These are phyloP conservation scores for Cordilura impudica DNA, from an alignment of 2,888 invertebrate genomes.

Conservation along the genomic window DNA sequence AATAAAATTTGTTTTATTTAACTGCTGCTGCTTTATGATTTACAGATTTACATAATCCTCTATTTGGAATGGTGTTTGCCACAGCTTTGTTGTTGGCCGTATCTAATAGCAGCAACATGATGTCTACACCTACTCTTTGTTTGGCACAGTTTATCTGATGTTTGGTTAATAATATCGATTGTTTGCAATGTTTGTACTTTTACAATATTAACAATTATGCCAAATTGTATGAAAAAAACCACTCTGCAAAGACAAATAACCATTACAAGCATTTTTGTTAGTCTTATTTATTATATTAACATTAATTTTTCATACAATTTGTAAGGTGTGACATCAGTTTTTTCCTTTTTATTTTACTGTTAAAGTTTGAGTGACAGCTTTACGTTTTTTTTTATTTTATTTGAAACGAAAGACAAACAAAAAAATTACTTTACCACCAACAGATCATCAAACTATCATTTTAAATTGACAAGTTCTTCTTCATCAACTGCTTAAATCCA, in stretches of 20 bases:
- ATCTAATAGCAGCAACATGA: conserved; percentile 23
- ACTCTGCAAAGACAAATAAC: not conserved
- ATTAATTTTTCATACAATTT: not conserved
- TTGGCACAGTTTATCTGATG: not conserved
- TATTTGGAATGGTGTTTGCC: not conserved
- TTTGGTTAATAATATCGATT: not conserved
- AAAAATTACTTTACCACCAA: not conserved
- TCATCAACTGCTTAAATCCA: not conserved
- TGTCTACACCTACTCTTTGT: conserved; percentile 49
- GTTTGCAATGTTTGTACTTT: not conserved
- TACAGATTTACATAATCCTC: not conserved
- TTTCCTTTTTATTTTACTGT: too few species aligned
- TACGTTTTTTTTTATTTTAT: not conserved
- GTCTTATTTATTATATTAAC: not conserved
- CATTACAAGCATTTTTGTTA: conserved; percentile 25
- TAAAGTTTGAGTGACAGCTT: not conserved
- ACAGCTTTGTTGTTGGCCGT: not conserved
- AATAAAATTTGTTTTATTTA: not conserved
- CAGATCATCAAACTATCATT: not conserved
- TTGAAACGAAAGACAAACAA: not conserved
- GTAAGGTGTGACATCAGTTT: not conserved
- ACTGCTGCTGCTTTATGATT: not conserved
- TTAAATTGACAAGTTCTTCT: not conserved
- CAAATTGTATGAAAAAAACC: conserved; percentile 9
- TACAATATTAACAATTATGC: conserved; percentile 13